These are phyloP conservation scores for Arenaria interpres DNA, from an alignment of 2,113 vertebrate species.

Conservation along the genomic window DNA sequence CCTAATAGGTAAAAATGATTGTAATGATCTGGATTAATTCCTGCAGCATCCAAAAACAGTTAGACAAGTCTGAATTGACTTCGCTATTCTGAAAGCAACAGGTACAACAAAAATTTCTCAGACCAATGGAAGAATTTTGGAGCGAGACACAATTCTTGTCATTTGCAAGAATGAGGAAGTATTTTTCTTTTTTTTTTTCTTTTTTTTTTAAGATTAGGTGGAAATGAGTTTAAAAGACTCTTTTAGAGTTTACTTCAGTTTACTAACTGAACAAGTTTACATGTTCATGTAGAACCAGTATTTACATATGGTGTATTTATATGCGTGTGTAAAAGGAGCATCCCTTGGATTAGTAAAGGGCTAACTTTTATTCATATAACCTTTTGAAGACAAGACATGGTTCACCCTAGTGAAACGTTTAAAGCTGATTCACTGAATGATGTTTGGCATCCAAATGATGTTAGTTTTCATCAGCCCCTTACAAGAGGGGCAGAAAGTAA, in stretches of 20 bases:
- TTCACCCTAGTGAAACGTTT: background rate
- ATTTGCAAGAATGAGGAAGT: background rate
- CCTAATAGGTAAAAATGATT: background rate
- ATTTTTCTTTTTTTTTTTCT: background rate
- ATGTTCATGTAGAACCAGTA: background rate
- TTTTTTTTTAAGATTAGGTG: background rate
- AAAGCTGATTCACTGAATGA: background rate
- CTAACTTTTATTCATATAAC: background rate
- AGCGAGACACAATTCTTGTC: background rate
- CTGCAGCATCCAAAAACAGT: background rate
- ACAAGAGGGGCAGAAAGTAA: background rate
- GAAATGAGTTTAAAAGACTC: background rate
- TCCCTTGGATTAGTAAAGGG: background rate
- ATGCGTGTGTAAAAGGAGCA: background rate
- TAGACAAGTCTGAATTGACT: background rate
- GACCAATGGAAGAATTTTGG: background rate
- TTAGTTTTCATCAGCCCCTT: background rate
- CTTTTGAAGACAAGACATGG: background rate
- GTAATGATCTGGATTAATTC: background rate
- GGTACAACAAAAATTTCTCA: background rate
- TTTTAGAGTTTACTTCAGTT: background rate
- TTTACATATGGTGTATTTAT: background rate
- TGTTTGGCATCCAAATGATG: background rate
- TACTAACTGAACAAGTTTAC: background rate
- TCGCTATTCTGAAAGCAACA: background rate